Percentiles rank a stretch among this genome's conserved stretches.
Conservation (phyloP, 92 coral and sea anemone genomes). For the Muricea muricata region DNA sequence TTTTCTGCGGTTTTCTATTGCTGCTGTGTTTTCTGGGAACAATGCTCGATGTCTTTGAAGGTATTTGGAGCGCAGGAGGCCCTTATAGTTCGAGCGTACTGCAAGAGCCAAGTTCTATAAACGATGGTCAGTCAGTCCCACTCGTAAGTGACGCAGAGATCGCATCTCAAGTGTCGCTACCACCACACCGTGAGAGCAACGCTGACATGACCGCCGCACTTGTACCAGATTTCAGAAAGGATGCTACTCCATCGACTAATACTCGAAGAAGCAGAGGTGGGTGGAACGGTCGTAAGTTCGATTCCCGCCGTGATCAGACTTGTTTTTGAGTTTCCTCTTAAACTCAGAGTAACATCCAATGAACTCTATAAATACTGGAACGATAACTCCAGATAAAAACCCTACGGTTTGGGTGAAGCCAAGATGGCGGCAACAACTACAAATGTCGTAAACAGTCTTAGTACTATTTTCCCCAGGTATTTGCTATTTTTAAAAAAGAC, state of each 20-base stretch:
- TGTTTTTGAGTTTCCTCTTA: no score
- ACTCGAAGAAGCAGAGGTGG: background rate
- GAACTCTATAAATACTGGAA: no score
- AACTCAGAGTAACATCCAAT: no score
- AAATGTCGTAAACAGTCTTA: no score
- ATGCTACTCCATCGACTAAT: background rate
- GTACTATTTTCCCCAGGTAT: no score
- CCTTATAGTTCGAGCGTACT: background rate
- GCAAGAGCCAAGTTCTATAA: background rate
- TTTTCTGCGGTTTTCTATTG: conserved; percentile 77
- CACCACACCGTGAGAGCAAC: background rate
- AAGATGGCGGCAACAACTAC: no score
- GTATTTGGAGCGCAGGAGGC: background rate
- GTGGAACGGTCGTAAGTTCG: no score
- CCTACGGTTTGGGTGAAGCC: no score
- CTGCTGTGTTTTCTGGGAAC: conserved; percentile 84
- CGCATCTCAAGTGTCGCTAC: conserved; percentile 6
- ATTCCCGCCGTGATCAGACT: no score
- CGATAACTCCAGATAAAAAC: no score
- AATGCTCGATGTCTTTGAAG: conserved; percentile 55
- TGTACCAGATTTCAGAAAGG: background rate
- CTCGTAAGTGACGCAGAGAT: background rate
- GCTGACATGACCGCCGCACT: background rate
- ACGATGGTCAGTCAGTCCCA: background rate
- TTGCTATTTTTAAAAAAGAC: no score